Conservation (phyloP, 2,888 invertebrate species). For the Synanthedon myopaeformis region DNA sequence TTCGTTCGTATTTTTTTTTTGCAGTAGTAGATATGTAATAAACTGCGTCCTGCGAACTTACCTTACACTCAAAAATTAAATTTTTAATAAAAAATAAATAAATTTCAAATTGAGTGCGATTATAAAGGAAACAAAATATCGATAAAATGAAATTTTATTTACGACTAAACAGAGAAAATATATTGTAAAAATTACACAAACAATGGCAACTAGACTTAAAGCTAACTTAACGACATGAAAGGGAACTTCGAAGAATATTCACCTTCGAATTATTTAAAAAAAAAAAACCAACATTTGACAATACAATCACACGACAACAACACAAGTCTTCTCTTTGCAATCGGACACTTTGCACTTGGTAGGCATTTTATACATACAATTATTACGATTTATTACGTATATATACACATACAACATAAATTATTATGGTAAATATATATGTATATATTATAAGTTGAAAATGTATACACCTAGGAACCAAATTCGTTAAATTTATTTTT, state of each 20-base stretch:
- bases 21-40: too few species aligned
- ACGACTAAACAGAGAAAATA: constrained; percentile 51
- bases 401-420: too few species aligned
- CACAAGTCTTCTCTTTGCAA: not conserved
- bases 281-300: not conserved
- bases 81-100: too few species aligned
- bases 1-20: too few species aligned
- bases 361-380: not conserved
- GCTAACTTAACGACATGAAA: constrained; percentile 5
- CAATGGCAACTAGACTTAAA: constrained; percentile 53
- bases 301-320: not conserved
- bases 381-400: too few species aligned
- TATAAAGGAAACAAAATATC: constrained; percentile 15
- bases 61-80: too few species aligned
- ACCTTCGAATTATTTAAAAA: not conserved
- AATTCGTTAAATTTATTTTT: too few species aligned
- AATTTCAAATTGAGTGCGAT: too few species aligned
- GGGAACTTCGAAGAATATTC: not conserved
- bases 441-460: too few species aligned
- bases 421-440: too few species aligned
- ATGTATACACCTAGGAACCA: too few species aligned
- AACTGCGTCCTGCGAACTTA: too few species aligned
- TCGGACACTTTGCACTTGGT: not conserved
- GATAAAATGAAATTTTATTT: constrained; percentile 61
- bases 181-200: constrained; percentile 50